Conservation (phyloP, 1,140 invertebrate species). For the Polypedilum pembai region DNA sequence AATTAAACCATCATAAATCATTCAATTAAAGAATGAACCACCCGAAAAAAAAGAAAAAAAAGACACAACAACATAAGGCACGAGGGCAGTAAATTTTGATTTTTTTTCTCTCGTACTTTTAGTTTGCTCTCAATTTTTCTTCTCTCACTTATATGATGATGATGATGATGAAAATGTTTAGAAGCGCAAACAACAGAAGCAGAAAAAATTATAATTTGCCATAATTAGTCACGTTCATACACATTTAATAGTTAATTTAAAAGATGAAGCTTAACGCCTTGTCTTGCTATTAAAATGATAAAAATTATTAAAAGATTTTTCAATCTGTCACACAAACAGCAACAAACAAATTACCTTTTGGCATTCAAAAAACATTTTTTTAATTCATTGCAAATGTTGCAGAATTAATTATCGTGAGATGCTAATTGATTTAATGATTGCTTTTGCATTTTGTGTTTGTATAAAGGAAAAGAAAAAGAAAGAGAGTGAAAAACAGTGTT, state of each 20-base stretch:
- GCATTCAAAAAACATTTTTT: background rate
- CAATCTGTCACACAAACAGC: background rate
- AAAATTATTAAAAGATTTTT: conserved; percentile 20
- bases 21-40: conserved; percentile 23
- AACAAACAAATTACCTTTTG: background rate
- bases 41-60: background rate
- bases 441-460: background rate
- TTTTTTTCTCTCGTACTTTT: background rate
- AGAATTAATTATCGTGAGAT: conserved; percentile 4
- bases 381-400: background rate
- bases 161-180: background rate
- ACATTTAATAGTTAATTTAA: conserved; percentile 27
- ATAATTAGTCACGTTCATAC: conserved; percentile 24
- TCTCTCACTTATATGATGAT: background rate
- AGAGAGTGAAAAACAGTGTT: background rate
- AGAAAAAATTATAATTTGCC: conserved; percentile 22
- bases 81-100: background rate
- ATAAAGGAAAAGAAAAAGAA: background rate
- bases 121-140: too few species aligned
- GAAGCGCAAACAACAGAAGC: background rate
- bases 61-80: background rate
- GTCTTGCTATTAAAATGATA: conserved; percentile 2
- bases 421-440: conserved; percentile 25
- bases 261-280: background rate
- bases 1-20: conserved; percentile 25